Evolutionary conservation across 2,888 invertebrate species (phyloP), one percentile per base, ranked within the genome.

Genomic region (Drosophila acutilabella): DNA sequence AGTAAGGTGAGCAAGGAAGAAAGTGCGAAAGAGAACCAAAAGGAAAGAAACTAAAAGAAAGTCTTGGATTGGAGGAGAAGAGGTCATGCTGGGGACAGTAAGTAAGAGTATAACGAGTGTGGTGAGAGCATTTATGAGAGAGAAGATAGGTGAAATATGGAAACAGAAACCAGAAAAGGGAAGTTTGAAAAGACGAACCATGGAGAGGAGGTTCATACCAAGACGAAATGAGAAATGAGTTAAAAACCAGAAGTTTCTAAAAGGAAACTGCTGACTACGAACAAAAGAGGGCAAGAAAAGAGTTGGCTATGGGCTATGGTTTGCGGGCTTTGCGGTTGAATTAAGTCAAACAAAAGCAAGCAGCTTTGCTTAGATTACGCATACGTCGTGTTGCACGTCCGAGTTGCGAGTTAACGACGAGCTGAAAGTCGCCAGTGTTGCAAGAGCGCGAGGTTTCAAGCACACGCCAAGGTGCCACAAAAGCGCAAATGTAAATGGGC

Each of bases 401-500:
- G 40, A 41, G 18, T 20, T 48, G 11, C 18, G 16, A 33, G 30
- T 18, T 16, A 16, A 54, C 30, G 54, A 30, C 41, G 42, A 33
- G 18, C 40, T 14, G 20, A 20, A 26, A 36, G 48, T 8, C 33
- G 33, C 18, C 13, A 18, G 33, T 16, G 48, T 16, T 18, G 33
- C 38, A 4, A 51, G 51, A 20, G 2, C 30, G 54, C 42, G 54
- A 61, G 40, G 38, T 8, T 52, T 44, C 44, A 50, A 57, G 71
- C 54, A 56, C 72, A 56, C 42, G 64, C 71, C 60, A 72, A 57
- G 62, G 77, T 66, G 62, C 74, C 67, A 71, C 62, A 85, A 80
- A 75, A 82, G 86, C 86, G 72, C 86, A 81, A 81, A 81, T 81
- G 86, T 86, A 76, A 80, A 81, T 81, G 71, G 72, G 65, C 65